Base-by-base conservation (phyloP, 2,113 vertebrate genomes). In the Aviceda subcristata region DNA sequence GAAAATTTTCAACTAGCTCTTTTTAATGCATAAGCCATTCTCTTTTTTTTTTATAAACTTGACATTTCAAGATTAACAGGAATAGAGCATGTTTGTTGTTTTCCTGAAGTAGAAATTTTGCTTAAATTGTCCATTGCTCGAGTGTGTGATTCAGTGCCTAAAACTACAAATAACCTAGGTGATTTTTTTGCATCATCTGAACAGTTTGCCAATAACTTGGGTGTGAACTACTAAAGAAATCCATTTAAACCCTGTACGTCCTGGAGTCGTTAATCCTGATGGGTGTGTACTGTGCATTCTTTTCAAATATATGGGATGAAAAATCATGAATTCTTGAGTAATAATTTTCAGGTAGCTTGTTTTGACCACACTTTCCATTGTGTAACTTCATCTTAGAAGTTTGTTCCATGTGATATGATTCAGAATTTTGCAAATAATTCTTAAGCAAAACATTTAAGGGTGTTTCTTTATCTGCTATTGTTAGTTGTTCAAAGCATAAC, bases 191-290 rank as follows among this genome's bases (percentile, higher is more conserved):
- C 38, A 59, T 71, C 81, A 79, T 69, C 92, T 66, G 8, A 67
- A 66, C 20, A n/a, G 60, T 91, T 95, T 88, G 67, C 36, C 82
- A 86, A 15, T 81, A 94, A 73, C 15, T 81, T 91, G 64, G 56
- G 79, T 80, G 88, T 93, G 86, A 97, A 62, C 46, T 74, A 26
- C 43, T 84, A 46, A 97, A 88, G 59, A 88, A 90, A 92, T 55
- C 30, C 34, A 69, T 66, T 93, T 16, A 67, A 43, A 73, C 36
- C 18, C 26, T 27, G 5, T 66, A 43, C 34, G 5, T 80, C 15
- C 16, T 76, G 27, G 26, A 84, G 43, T 60, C 21, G 38, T 77
- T 83, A 78, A 77, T 78, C 57, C 36, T 84, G 34, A 48, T 0
- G 1, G 22, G 21, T 76, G 69, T 79, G 45, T 76, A 55, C 45